These are phyloP conservation scores for Strix aluco DNA, from an alignment of 2,113 vertebrate species.

Conservation along the genomic window DNA sequence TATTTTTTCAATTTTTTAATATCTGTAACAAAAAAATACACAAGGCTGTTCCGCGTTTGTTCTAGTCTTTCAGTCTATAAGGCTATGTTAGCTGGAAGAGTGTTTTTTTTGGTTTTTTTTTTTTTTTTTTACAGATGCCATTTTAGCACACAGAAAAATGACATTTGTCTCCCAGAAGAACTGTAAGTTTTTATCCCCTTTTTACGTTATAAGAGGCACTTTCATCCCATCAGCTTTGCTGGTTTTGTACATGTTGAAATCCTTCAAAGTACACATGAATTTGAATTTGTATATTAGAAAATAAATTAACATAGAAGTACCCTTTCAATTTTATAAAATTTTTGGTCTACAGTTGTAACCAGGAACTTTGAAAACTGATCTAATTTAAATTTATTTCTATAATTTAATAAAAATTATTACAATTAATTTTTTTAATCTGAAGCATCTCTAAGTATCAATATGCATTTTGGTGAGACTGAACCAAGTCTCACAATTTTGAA, in stretches of 20 bases:
- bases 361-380: neutral
- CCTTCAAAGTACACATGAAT: conserved; percentile 12
- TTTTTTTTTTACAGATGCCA: conserved; percentile 7
- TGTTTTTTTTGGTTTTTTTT: neutral
- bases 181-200: neutral
- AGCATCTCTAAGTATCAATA: neutral
- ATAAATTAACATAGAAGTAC: neutral
- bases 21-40: neutral
- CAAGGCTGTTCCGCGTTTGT: neutral
- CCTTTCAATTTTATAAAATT: neutral
- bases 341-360: neutral
- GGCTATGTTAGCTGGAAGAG: neutral
- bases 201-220: conserved; percentile 6
- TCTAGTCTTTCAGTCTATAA: neutral
- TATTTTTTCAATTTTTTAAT: neutral
- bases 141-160: conserved; percentile 8
- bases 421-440: neutral
- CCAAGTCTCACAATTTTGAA: neutral
- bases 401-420: neutral
- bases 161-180: conserved; percentile 17
- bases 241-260: neutral
- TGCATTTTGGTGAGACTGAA: neutral
- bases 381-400: neutral
- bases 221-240: neutral
- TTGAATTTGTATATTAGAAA: neutral